Conservation (phyloP, 2,888 invertebrate species). For the Litoditis marina region DNA sequence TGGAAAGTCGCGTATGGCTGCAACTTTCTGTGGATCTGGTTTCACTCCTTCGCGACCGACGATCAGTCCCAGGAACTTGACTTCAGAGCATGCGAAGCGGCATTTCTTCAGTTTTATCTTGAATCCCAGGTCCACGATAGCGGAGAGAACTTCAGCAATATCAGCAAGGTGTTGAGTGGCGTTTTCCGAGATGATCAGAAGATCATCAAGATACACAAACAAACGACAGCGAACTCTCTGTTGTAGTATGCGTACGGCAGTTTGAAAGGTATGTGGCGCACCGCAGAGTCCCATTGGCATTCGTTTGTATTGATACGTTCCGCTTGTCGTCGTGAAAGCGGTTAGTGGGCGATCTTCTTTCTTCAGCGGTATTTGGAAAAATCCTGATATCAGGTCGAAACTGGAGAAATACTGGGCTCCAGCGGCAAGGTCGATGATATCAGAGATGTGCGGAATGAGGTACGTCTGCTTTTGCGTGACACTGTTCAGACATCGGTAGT, state of each 20-base stretch:
- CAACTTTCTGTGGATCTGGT: slow-evolving; percentile 26
- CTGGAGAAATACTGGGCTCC: slow-evolving; percentile 15
- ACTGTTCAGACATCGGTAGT: slow-evolving; percentile 17
- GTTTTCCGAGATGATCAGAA: slow-evolving; percentile 16
- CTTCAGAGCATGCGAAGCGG: slow-evolving; percentile 22
- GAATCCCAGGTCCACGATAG: slow-evolving; percentile 22
- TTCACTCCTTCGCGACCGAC: slow-evolving; percentile 31
- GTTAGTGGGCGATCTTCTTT: slow-evolving; percentile 25
- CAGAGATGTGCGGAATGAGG: slow-evolving; percentile 11
- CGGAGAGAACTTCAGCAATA: slow-evolving; percentile 24
- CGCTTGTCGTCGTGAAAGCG: slow-evolving; percentile 30
- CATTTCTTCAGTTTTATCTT: slow-evolving; percentile 32
- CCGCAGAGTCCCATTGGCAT: slow-evolving; percentile 34
- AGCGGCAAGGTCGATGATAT: slow-evolving; percentile 9
- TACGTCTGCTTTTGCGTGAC: slow-evolving; percentile 16
- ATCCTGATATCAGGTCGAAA: slow-evolving; percentile 29
- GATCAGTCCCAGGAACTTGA: slow-evolving; percentile 34
- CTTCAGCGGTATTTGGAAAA: slow-evolving; percentile 28
- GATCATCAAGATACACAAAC: slow-evolving; percentile 35
- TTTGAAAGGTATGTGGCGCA: slow-evolving; percentile 27
- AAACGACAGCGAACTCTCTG: not conserved
- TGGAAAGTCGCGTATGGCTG: slow-evolving; percentile 19
- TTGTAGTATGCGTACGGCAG: slow-evolving; percentile 11
- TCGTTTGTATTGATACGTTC: slow-evolving; percentile 26
- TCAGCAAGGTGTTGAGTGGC: slow-evolving; percentile 33